Percentiles rank a stretch among this genome's conserved stretches.
Evolutionary conservation across 2,113 vertebrate genomes (phyloP).

Genomic region (Okapia johnstoni): DNA sequence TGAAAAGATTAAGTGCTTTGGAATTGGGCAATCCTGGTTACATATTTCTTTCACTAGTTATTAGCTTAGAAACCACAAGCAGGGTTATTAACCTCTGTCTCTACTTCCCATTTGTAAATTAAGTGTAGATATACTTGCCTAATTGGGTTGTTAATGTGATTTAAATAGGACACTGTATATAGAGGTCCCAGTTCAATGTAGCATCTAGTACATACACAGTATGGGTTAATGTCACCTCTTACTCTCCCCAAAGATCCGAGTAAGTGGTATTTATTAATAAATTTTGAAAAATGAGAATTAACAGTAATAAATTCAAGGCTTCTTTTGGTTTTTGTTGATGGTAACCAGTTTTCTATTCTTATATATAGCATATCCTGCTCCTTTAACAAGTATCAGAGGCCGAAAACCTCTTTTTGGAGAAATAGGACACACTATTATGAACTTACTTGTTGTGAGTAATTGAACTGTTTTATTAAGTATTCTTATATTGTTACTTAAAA

Average conservation of each 20-base stretch:
- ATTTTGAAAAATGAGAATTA: constrained; percentile 5
- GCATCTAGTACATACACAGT: neutral
- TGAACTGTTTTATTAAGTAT: constrained; percentile 19
- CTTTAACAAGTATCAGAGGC: constrained; percentile 87
- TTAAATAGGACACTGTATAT: neutral
- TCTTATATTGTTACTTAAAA: neutral
- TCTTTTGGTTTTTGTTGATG: neutral
- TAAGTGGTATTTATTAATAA: neutral
- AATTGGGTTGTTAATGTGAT: neutral
- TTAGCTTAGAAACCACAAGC: neutral
- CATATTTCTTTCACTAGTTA: neutral
- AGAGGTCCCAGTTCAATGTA: neutral
- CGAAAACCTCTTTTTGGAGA: constrained; percentile 91
- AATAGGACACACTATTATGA: constrained; percentile 95
- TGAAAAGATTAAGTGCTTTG: constrained; percentile 21
- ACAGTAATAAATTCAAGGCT: neutral
- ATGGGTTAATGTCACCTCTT: neutral
- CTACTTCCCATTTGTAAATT: neutral
- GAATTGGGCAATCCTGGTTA: neutral
- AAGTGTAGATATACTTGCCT: neutral
- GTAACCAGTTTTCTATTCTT: constrained; percentile 31
- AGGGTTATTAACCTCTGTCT: neutral
- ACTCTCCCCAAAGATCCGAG: neutral
- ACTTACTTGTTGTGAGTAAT: constrained; percentile 92
- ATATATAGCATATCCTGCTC: constrained; percentile 87